Conservation (phyloP, 2,888 invertebrate genomes). For the Chymomyza fuscimana region DNA sequence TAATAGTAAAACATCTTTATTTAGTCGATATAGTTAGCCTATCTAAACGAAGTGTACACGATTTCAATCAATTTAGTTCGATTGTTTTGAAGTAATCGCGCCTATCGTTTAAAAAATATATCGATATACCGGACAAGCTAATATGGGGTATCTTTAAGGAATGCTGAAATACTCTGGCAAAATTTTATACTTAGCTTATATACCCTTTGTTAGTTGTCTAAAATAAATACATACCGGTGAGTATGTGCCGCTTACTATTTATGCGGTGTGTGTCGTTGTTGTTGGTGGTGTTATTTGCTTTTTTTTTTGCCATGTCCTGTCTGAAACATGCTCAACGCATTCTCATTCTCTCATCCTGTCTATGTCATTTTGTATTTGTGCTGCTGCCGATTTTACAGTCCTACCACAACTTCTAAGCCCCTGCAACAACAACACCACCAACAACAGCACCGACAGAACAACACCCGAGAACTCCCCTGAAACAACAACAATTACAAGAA, state of each 20-base stretch:
- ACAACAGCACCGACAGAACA: background rate
- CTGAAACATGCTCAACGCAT: background rate
- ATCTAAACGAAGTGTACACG: too few species aligned
- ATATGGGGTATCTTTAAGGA: too few species aligned
- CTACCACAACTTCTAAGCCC: background rate
- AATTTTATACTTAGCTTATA: background rate
- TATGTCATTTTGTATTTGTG: conserved; percentile 1
- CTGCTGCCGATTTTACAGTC: background rate
- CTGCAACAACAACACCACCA: background rate
- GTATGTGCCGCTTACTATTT: background rate
- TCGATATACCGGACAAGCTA: too few species aligned
- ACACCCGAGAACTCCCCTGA: background rate
- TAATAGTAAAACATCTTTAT: too few species aligned
- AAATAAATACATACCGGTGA: background rate
- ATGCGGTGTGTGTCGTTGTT: background rate
- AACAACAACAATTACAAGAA: background rate
- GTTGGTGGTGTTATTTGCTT: background rate
- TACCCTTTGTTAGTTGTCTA: background rate
- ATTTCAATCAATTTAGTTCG: too few species aligned
- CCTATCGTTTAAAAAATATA: too few species aligned
- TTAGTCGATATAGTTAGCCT: too few species aligned
- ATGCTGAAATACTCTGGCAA: background rate
- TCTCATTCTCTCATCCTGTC: conserved; percentile 1
- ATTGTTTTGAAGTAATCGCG: too few species aligned
- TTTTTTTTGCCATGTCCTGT: background rate